Evolutionary conservation across 2,888 invertebrate genomes (phyloP).

Genomic region (Alloscopus bannaensis): DNA sequence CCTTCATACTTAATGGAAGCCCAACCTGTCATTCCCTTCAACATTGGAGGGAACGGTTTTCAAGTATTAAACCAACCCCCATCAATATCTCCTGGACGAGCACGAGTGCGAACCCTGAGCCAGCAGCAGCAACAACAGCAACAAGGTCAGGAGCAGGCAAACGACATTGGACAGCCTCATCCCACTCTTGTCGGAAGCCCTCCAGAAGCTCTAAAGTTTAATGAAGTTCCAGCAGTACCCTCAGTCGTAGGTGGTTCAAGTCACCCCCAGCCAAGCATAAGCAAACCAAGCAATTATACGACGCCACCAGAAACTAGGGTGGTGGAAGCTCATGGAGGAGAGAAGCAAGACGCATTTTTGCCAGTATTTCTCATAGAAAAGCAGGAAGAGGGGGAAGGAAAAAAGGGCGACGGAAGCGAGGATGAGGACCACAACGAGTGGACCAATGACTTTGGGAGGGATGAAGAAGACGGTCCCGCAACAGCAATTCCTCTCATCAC

Average conservation of each 20-base stretch:
- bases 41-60: slow-evolving; percentile 15
- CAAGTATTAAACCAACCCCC: background rate
- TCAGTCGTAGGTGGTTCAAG: background rate
- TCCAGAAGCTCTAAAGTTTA: background rate
- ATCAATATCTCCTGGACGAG: too few relatives aligned
- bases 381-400: slow-evolving; percentile 30
- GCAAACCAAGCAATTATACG: background rate
- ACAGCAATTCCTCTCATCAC: slow-evolving; percentile 73
- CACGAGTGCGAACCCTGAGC: background rate
- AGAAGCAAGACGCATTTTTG: slow-evolving; percentile 50
- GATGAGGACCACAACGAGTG: slow-evolving; percentile 60
- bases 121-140: background rate
- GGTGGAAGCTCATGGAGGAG: slow-evolving; percentile 1
- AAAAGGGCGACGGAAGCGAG: slow-evolving; percentile 36
- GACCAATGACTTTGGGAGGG: slow-evolving; percentile 62
- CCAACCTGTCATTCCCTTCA: background rate
- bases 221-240: background rate
- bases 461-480: slow-evolving; percentile 66
- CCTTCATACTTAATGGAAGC: too few relatives aligned
- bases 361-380: slow-evolving; percentile 64
- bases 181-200: background rate
- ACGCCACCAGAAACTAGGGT: background rate
- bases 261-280: background rate
- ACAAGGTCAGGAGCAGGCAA: background rate
- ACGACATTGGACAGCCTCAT: background rate